Evolutionary conservation across 2,113 vertebrate species (phyloP).

Genomic region (Odobenus rosmarus): DNA sequence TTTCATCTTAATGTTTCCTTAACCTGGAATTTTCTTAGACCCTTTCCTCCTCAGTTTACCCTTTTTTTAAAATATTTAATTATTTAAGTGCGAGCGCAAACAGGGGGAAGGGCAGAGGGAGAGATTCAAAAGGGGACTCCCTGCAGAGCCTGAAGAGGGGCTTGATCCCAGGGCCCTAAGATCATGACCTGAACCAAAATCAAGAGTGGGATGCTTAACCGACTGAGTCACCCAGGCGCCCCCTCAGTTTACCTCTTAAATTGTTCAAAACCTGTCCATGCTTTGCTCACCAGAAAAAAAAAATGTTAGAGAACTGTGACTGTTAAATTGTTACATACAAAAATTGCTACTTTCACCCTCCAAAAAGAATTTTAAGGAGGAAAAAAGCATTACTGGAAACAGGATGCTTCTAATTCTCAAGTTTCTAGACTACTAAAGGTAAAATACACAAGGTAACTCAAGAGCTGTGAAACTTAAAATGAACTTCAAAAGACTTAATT

Average conservation of each 20-base stretch:
- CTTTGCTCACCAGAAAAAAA: background rate
- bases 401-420: background rate
- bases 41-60: background rate
- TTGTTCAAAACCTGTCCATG: background rate
- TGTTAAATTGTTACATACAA: background rate
- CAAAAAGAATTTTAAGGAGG: background rate
- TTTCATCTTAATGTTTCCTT: background rate
- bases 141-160: background rate
- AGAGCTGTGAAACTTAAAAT: conserved; percentile 1
- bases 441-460: background rate
- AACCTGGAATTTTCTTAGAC: background rate
- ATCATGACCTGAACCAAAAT: background rate
- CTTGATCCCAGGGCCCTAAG: background rate
- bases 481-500: background rate
- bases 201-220: background rate
- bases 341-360: background rate
- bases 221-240: background rate
- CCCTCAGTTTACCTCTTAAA: background rate
- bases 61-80: background rate
- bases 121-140: background rate
- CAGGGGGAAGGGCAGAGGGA: background rate
- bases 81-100: background rate
- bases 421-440: background rate
- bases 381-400: background rate
- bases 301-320: background rate